These are phyloP conservation scores for Melieria omissa DNA, from an alignment of 2,888 invertebrate genomes.

Conservation along the genomic window DNA sequence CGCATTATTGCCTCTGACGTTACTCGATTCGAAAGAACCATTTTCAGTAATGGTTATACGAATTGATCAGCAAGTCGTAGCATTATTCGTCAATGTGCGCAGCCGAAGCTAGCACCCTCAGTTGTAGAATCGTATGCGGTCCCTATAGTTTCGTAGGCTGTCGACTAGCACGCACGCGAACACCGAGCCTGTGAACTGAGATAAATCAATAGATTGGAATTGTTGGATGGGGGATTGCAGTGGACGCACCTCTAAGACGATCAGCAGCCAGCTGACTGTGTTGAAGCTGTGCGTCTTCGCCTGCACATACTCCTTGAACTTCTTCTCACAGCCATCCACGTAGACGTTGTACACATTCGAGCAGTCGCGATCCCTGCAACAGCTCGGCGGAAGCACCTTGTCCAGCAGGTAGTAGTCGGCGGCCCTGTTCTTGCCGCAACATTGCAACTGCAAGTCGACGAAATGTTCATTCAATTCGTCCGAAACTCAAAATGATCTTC, in stretches of 20 bases:
- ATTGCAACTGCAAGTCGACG: conserved; percentile 51
- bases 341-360: conserved; percentile 52
- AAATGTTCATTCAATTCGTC: not conserved
- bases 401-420: conserved; percentile 56
- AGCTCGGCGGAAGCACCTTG: conserved; percentile 53
- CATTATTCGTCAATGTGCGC: too few species aligned
- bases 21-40: too few species aligned
- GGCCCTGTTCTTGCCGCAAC: conserved; percentile 58
- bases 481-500: not conserved
- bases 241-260: conserved; percentile 52
- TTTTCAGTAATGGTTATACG: too few species aligned
- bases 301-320: conserved; percentile 53
- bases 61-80: too few species aligned
- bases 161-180: conserved; percentile 57
- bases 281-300: conserved; percentile 54
- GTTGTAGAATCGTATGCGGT: conserved; percentile 59
- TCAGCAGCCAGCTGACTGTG: conserved; percentile 57
- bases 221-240: not conserved
- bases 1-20: too few species aligned
- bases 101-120: conserved; percentile 35
- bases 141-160: conserved; percentile 58
- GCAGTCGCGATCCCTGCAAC: conserved; percentile 55
- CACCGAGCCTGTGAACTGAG: conserved; percentile 57
- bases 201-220: not conserved
- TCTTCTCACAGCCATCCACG: conserved; percentile 54